A percentile compares a stretch with the other conserved stretches of the same genome.
phyloP scores from a whole-genome alignment of 2,113 vertebrate genomes.

The Oreochromis tanganicae region DNA sequence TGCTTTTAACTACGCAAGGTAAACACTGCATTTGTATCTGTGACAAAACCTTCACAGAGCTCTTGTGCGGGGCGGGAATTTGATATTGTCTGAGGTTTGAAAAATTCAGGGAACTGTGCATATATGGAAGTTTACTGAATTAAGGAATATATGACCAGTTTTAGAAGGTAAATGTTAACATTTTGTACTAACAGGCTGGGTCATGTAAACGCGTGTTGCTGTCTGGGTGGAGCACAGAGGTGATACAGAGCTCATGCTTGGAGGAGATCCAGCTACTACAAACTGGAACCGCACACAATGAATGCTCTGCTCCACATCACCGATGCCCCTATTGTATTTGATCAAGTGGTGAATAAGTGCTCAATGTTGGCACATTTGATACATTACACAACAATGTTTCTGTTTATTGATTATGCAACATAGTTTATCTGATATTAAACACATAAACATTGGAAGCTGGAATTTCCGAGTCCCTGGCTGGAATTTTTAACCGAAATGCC shows the following conservation, averaged over 20 bases:
- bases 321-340: neutral
- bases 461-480: neutral
- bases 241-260: neutral
- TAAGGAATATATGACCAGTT: neutral
- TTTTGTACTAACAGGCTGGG: neutral
- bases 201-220: neutral
- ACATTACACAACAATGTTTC: neutral
- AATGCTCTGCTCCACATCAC: neutral
- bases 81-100: neutral
- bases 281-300: neutral
- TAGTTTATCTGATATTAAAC: conserved; percentile 7
- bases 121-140: neutral
- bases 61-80: neutral
- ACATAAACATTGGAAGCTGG: neutral
- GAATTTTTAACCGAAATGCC: neutral
- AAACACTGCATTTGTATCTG: neutral
- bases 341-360: neutral
- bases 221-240: neutral
- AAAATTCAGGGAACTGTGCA: neutral
- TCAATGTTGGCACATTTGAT: neutral
- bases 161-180: neutral
- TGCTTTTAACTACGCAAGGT: neutral
- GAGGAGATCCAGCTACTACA: neutral
- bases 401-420: neutral
- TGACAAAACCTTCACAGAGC: neutral